Evolutionary conservation across 2,888 invertebrate species (phyloP).

Genomic region (Subacronicta megacephala): DNA sequence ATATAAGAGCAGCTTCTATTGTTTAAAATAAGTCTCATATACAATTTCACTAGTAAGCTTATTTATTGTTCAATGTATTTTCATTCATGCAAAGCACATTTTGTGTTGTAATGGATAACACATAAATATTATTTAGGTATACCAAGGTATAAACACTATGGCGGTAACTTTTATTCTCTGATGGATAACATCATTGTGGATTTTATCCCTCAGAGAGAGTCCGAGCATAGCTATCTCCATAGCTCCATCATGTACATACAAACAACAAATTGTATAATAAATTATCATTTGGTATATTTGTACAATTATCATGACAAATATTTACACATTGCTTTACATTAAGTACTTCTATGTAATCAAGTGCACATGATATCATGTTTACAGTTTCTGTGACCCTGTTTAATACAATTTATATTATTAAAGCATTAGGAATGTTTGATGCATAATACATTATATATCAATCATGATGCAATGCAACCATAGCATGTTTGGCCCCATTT

Average conservation of each 20-base stretch:
- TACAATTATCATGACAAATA: conserved; percentile 12
- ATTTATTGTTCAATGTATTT: too few relatives aligned
- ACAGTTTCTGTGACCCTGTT: conserved; percentile 57
- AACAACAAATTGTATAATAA: conserved; percentile 26
- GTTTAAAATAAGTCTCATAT: background rate
- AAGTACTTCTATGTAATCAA: conserved; percentile 24
- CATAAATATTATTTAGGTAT: too few relatives aligned
- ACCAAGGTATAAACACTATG: too few relatives aligned
- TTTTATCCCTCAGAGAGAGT: too few relatives aligned
- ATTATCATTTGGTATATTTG: conserved; percentile 33
- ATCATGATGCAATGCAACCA: conserved; percentile 7
- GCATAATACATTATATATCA: background rate
- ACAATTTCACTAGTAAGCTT: too few relatives aligned
- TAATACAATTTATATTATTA: conserved; percentile 25
- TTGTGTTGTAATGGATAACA: too few relatives aligned
- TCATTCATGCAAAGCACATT: too few relatives aligned
- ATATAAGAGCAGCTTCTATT: background rate
- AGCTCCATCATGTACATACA: too few relatives aligned
- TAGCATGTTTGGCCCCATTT: conserved; percentile 2
- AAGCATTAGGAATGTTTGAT: conserved; percentile 20
- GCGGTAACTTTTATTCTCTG: too few relatives aligned
- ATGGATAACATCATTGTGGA: too few relatives aligned
- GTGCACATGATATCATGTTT: conserved; percentile 51
- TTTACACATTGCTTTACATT: conserved; percentile 27
- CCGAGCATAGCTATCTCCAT: too few relatives aligned